These are phyloP conservation scores for Plotosus lineatus DNA, from an alignment of 2,113 vertebrate genomes.

Conservation along the genomic window DNA sequence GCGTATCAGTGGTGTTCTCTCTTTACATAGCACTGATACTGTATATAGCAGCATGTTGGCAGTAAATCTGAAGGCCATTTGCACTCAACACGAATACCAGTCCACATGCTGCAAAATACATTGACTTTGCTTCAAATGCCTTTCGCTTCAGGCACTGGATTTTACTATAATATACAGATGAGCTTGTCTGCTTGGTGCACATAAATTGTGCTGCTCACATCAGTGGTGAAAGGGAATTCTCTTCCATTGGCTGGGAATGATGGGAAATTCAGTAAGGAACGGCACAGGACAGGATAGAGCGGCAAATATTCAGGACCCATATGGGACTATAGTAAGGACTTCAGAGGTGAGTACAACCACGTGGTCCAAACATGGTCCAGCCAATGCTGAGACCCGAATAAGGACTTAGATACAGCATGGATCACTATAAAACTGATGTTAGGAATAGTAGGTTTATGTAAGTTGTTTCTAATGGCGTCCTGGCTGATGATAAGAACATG, in stretches of 20 bases:
- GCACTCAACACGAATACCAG: neutral
- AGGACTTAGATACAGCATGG: slow-evolving; percentile 35
- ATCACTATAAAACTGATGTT: slow-evolving; percentile 42
- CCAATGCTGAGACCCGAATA: slow-evolving; percentile 6
- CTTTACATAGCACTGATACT: neutral
- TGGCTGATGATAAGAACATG: slow-evolving; percentile 48
- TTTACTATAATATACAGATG: neutral
- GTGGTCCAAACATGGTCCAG: slow-evolving; percentile 38
- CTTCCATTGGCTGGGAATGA: neutral
- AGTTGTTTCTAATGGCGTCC: neutral
- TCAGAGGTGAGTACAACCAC: slow-evolving; percentile 1
- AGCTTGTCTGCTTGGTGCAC: neutral
- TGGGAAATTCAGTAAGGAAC: neutral
- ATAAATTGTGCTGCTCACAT: slow-evolving; percentile 35
- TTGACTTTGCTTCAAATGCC: slow-evolving; percentile 32
- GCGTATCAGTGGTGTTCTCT: neutral
- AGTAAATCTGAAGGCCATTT: neutral
- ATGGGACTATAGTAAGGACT: slow-evolving; percentile 19
- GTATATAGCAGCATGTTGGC: neutral
- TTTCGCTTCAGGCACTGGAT: slow-evolving; percentile 34
- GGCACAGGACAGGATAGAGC: neutral
- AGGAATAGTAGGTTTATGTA: no score
- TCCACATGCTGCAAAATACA: neutral
- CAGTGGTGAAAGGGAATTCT: neutral
- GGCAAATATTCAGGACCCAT: neutral